Percentiles rank a stretch among this genome's conserved stretches.
Conservation (phyloP, 53 echinoderm and acorn worm genomes). For the Apostichopus leukothele region DNA sequence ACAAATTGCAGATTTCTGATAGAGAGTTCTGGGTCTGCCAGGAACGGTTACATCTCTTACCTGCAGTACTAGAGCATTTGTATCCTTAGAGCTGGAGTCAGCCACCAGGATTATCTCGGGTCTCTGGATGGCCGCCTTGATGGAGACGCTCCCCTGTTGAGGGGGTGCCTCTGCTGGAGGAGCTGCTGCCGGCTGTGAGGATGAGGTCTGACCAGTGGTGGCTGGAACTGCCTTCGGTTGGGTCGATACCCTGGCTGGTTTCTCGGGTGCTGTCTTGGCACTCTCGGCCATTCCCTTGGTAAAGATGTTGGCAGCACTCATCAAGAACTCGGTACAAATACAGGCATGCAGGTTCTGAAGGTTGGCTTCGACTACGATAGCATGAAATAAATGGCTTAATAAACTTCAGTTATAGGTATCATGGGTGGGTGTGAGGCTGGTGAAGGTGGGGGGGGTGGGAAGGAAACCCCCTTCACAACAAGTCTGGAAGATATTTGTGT, state of each 20-base stretch:
- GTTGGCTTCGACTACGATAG: slow-evolving; percentile 68
- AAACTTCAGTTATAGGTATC: neutral
- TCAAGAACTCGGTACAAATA: slow-evolving; percentile 89
- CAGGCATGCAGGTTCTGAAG: slow-evolving; percentile 84
- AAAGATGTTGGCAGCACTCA: slow-evolving; percentile 94
- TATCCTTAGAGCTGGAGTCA: slow-evolving; percentile 77
- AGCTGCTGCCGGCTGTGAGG: slow-evolving; percentile 10
- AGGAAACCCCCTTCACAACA: too few relatives aligned
- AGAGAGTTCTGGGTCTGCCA: too few relatives aligned
- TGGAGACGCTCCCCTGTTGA: slow-evolving; percentile 63
- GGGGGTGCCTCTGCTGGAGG: slow-evolving; percentile 23
- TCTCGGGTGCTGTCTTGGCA: slow-evolving; percentile 52
- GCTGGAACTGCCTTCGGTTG: slow-evolving; percentile 32
- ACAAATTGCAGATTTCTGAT: too few relatives aligned
- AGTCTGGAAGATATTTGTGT: too few relatives aligned
- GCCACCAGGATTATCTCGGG: slow-evolving; percentile 95
- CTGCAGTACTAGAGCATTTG: slow-evolving; percentile 86
- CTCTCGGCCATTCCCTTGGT: slow-evolving; percentile 83
- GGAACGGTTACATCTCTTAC: slow-evolving; percentile 29
- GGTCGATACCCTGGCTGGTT: slow-evolving; percentile 42
- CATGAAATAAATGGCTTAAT: neutral
- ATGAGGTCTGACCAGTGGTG: slow-evolving; percentile 39
- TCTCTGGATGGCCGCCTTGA: slow-evolving; percentile 74
- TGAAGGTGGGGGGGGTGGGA: too few relatives aligned
- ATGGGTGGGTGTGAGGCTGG: too few relatives aligned